These are phyloP conservation scores for Triplophysa siluroides DNA, from an alignment of 2,113 vertebrate genomes.

Conservation along the genomic window DNA sequence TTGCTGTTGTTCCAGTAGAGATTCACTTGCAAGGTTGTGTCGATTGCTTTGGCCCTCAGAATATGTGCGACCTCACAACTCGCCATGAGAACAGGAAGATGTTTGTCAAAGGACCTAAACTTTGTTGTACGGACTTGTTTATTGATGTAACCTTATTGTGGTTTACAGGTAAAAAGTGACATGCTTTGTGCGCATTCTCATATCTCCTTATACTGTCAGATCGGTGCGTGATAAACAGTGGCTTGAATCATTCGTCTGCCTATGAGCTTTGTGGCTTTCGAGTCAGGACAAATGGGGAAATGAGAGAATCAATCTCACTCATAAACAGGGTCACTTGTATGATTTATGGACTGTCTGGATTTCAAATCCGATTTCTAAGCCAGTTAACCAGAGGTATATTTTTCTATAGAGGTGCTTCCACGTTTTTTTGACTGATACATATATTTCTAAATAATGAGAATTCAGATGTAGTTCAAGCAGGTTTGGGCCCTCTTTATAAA, in stretches of 20 bases:
- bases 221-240: background rate
- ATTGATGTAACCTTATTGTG: background rate
- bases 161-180: background rate
- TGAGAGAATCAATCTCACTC: background rate
- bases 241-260: background rate
- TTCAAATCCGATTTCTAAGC: background rate
- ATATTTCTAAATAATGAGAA: background rate
- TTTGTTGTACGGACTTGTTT: no score
- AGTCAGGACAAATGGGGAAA: background rate
- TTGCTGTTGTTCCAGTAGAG: background rate
- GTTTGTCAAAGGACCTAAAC: background rate
- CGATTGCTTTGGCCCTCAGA: background rate
- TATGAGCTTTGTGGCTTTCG: background rate
- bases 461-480: background rate
- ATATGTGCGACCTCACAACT: background rate
- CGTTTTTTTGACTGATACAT: background rate
- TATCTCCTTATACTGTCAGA: background rate
- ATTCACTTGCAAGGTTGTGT: background rate
- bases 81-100: background rate
- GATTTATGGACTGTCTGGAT: background rate
- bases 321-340: constrained; percentile 18
- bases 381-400: background rate
- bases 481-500: no score
- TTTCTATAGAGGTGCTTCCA: no score
- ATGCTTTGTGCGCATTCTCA: background rate